Percentiles rank a stretch among this genome's conserved stretches.
phyloP scores from a whole-genome alignment of 2,888 invertebrate genomes.

The Octodonta nipae region DNA sequence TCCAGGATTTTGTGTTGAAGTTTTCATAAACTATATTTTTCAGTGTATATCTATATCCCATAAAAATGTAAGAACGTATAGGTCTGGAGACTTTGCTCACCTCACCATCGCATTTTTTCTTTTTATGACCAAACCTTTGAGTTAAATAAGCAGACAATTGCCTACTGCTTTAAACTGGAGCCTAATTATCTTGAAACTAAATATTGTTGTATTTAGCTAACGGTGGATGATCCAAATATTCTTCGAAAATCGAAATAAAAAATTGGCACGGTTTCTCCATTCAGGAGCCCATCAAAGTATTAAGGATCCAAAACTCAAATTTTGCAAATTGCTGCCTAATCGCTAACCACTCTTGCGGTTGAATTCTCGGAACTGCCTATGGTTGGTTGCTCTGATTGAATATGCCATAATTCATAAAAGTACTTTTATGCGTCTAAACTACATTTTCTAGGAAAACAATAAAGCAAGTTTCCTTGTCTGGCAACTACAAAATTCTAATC shows the following conservation, averaged over 20 bases:
- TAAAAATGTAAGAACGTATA: neutral
- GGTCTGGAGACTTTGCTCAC: neutral
- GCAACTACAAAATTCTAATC: neutral
- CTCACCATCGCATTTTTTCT: neutral
- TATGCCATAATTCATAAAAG: neutral
- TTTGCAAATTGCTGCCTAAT: neutral
- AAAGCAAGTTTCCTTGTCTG: neutral
- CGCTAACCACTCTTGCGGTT: too few relatives aligned
- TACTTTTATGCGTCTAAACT: too few relatives aligned
- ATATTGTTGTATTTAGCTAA: neutral
- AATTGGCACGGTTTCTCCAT: neutral
- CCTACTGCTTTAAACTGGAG: neutral
- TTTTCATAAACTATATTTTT: too few relatives aligned
- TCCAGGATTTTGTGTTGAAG: too few relatives aligned
- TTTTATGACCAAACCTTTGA: neutral
- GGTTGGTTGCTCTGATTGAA: neutral
- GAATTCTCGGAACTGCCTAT: too few relatives aligned
- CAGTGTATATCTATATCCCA: too few relatives aligned
- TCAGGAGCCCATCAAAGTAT: too few relatives aligned
- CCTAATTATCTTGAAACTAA: neutral
- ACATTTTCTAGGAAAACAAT: neutral
- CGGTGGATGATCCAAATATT: neutral
- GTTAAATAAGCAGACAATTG: neutral
- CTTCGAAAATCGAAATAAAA: neutral
- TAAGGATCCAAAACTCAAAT: neutral